Base-by-base conservation (phyloP, 2,888 invertebrate species). In the Cyclophora punctaria region DNA sequence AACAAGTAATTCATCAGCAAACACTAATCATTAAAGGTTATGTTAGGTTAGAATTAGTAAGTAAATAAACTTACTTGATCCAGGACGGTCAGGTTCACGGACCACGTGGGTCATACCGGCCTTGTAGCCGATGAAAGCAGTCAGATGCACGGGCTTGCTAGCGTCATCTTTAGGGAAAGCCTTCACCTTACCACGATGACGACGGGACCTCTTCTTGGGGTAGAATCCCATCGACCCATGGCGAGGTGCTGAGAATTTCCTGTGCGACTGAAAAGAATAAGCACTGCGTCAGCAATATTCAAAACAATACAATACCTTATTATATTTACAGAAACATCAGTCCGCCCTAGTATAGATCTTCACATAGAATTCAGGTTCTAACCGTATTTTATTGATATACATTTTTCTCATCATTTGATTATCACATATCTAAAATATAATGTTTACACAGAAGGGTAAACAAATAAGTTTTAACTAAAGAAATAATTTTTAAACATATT, bases 221-320 rank as follows among this genome's bases (percentile, higher is more conserved):
- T 98, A 96, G 92, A 99, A 99, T 69, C 98, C 99, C 96, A 99
- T 98, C 51, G 98, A 99, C 73, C 99, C 99, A 93, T 99, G 99
- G 69, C 99, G 96, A 70, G 99, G 99, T 45, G 99, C 99, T 79
- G 98, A 98, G 89, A 99, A 99, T 87, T 99, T 99, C 81, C 99
- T 94, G 91, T 99, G 99, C 90, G 99, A 99, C 99, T 99, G 85
- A 60, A 93, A 89, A 46, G 34, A 50, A 45, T 45, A 43, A 44
- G 49, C 35, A 37, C 48, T 20, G 42, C 2, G 34, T 2, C 35
- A 35, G 20, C 3, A 7, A 7, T 44, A 5, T 44, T 34, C 4
- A 5, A 41, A 20, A 34, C n/a, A 34, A 7, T 3, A 35, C n/a
- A 20, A 20, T 20, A 20, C 20, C 20, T 20, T 20, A 20, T 35